phyloP scores from a whole-genome alignment of 2,888 invertebrate genomes.

The Ectemnius continuus region DNA sequence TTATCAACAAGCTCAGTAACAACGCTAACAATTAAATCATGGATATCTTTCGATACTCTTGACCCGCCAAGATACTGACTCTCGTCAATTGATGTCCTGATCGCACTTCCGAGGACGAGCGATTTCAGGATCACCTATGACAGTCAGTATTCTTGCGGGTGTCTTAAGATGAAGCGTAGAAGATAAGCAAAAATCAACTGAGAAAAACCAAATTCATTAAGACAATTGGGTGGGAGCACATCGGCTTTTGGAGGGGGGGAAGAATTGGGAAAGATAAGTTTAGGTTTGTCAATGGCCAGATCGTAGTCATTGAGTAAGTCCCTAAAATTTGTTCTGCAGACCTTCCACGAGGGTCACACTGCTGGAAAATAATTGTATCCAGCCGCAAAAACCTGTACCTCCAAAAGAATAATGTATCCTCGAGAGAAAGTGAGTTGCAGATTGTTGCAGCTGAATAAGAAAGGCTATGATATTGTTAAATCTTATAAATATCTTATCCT shows the following conservation, averaged over 20 bases:
- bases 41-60: conserved; percentile 52
- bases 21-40: conserved; percentile 61
- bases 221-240: conserved; percentile 24
- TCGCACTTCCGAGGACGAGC: neutral
- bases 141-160: conserved; percentile 53
- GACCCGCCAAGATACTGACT: conserved; percentile 51
- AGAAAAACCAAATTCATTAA: conserved; percentile 50
- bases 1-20: conserved; percentile 76
- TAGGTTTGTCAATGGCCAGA: conserved; percentile 9
- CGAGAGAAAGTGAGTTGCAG: neutral
- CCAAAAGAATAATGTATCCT: neutral
- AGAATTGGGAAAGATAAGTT: conserved; percentile 14
- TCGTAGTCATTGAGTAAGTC: neutral
- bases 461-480: neutral
- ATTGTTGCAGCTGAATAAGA: conserved; percentile 11
- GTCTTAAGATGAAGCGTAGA: conserved; percentile 55
- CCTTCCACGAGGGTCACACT: neutral
- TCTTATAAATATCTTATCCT: neutral
- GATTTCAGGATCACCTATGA: neutral
- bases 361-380: conserved; percentile 27
- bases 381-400: conserved; percentile 7
- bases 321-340: neutral
- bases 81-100: neutral
- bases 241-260: conserved; percentile 12
- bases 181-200: conserved; percentile 56